Base-by-base conservation (phyloP, 2,113 vertebrate genomes). In the Falcunculus frontatus region DNA sequence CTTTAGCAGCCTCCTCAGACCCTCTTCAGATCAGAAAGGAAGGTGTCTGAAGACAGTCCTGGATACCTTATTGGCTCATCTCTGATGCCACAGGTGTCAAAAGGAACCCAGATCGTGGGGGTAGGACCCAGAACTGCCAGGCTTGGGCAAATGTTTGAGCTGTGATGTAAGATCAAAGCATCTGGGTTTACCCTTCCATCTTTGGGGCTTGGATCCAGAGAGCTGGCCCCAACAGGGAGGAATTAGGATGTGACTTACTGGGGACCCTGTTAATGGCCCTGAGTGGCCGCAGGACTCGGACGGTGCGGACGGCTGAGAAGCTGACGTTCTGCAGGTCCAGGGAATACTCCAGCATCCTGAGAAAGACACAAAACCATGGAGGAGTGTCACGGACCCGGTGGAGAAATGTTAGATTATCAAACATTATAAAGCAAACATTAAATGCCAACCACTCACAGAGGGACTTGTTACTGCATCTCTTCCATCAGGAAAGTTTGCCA, bases 181-280 rank as follows among this genome's bases (percentile, higher is more conserved):
- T 9, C 63, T 20, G 19, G 16, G 17, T 50, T 80, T 84, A 32
- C 37, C 69, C 44, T 76, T 72, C 52, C 23, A 8, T 7, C 46
- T 57, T 22, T 21, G 35, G 56, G 74, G 42, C 44, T 37, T 11
- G 9, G 56, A 81, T 18, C 37, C 26, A 67, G 84, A 63, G 55
- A 78, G 42, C 37, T 55, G 44, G 7, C 52, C 69, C 21, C 42
- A 84, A 1, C 1, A 11, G 53, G 52, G 22, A 60, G 44, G 26
- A 89, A 79, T 13, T 42, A 41, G 57, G 60, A 42, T 65, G 8
- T 25, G 18, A 99, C 99, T 99, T 97, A 99, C 98, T 99, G 96
- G 99, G 99, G 93, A 99, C 99, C 95, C 99, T 98, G 98, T 99
- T 99, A 97, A 99, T 99, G 97, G 99, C 99, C 98, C 99, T 98